Evolutionary conservation across 2,113 vertebrate species (phyloP), one percentile per base, ranked within the genome.

Genomic region (Bos indicus): DNA sequence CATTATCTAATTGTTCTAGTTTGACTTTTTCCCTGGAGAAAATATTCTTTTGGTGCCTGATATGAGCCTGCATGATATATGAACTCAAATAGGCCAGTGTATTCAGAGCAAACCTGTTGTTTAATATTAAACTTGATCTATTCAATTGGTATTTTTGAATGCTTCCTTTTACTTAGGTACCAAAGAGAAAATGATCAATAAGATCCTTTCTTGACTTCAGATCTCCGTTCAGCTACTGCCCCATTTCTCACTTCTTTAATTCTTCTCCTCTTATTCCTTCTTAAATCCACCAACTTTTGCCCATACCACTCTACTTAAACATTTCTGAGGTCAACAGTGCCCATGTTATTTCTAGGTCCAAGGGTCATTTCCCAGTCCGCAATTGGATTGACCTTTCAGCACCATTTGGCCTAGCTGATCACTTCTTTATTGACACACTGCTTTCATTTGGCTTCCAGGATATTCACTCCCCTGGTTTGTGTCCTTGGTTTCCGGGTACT

Each of bases 91-190:
- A 30, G 19, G 51, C 57, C 67, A 82, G 0, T 62, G 21, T 71
- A 30, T 95, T 82, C 43, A 83, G 54, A 97, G 17, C 17, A 60
- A 71, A 93, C 40, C 51, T 88, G 3, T 57, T 86, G 26, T 85
- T 81, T 95, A 67, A 28, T 94, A 80, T n/a, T 91, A 85, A 95
- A 33, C 12, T 96, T 74, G 64, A 95, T 59, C 93, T 95, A 86
- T 91, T 43, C 82, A 89, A 2, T 40, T 59, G 21, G 2, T 96
- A 60, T 21, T 85, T 96, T 91, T 40, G 71, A 43, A 78, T 88
- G 15, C 7, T 19, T 88, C 4, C 33, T 92, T 92, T 91, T 85
- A 48, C 56, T 3, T 46, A n/a, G 74, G 12, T 86, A 86, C 12
- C 23, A 95, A 92, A 82, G 36, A 91, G n/a, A 85, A 94, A 36